Evolutionary conservation across 2,888 invertebrate species (phyloP).

Genomic region (Pherbina coryleti): DNA sequence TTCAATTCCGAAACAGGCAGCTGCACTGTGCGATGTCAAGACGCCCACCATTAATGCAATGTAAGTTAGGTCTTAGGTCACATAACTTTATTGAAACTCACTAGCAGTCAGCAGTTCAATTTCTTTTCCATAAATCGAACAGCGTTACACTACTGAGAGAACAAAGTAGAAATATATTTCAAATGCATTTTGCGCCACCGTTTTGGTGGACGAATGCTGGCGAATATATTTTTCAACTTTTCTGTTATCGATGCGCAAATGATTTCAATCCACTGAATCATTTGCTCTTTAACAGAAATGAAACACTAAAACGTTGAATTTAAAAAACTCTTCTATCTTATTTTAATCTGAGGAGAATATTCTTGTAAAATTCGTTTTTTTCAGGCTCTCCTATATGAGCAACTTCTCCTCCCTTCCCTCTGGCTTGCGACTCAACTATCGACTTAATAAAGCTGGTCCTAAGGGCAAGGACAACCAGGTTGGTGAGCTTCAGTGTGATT

Average conservation of each 20-base stretch:
- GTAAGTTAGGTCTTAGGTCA: slow-evolving; percentile 71
- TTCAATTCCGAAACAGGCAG: slow-evolving; percentile 78
- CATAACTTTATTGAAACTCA: slow-evolving; percentile 45
- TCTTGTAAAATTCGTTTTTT: slow-evolving; percentile 1
- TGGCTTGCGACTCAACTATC: slow-evolving; percentile 69
- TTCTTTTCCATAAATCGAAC: slow-evolving; percentile 51
- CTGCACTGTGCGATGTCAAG: slow-evolving; percentile 72
- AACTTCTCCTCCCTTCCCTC: slow-evolving; percentile 81
- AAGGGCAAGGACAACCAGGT: slow-evolving; percentile 70
- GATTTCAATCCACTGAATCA: not conserved
- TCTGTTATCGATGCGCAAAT: slow-evolving; percentile 17
- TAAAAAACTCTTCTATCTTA: not conserved
- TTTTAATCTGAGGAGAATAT: no score
- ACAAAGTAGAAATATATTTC: slow-evolving; percentile 48
- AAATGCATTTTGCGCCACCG: slow-evolving; percentile 52
- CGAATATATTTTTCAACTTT: slow-evolving; percentile 35
- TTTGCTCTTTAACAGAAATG: slow-evolving; percentile 26
- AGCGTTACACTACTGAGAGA: slow-evolving; percentile 67
- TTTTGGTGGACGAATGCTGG: slow-evolving; percentile 57
- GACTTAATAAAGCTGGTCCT: slow-evolving; percentile 66
- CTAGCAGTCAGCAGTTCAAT: slow-evolving; percentile 65
- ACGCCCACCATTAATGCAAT: slow-evolving; percentile 93
- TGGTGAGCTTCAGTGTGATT: slow-evolving; percentile 77
- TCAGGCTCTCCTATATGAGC: slow-evolving; percentile 74
- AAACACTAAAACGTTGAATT: not conserved